A percentile compares a stretch with the other conserved stretches of the same genome.
phyloP scores from a whole-genome alignment of 2,888 invertebrate genomes.

The Melanostoma scalare region DNA sequence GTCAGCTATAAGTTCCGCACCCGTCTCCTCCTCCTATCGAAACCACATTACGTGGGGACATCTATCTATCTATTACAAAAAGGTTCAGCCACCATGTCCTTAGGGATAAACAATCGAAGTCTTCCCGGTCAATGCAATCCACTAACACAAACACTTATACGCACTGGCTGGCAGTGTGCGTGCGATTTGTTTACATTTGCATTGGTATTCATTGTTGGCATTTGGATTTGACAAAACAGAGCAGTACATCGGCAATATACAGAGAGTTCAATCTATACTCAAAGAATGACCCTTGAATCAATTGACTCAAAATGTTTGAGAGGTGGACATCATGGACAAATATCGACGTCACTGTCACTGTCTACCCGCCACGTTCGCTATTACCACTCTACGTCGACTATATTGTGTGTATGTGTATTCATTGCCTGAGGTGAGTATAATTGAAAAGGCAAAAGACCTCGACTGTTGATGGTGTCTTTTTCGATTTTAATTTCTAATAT shows the following conservation, averaged over 20 bases:
- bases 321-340: slow-evolving; percentile 20
- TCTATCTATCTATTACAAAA: slow-evolving; percentile 25
- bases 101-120: slow-evolving; percentile 54
- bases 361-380: neutral
- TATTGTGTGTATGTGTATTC: neutral
- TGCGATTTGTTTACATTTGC: slow-evolving; percentile 64
- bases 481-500: slow-evolving; percentile 68
- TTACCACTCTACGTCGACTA: slow-evolving; percentile 1
- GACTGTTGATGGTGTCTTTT: slow-evolving; percentile 30
- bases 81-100: slow-evolving; percentile 47
- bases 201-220: slow-evolving; percentile 54
- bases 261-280: neutral
- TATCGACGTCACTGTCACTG: neutral
- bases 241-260: neutral
- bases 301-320: slow-evolving; percentile 51
- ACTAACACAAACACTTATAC: slow-evolving; percentile 9
- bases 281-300: slow-evolving; percentile 54
- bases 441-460: slow-evolving; percentile 36
- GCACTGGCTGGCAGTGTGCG: slow-evolving; percentile 11
- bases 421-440: slow-evolving; percentile 56
- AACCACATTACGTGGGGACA: slow-evolving; percentile 36
- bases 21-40: neutral
- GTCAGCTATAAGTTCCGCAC: neutral
- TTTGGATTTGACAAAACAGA: slow-evolving; percentile 57
- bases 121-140: slow-evolving; percentile 9